Evolutionary conservation across 2,113 vertebrate species (phyloP).

Genomic region (Arenaria interpres): DNA sequence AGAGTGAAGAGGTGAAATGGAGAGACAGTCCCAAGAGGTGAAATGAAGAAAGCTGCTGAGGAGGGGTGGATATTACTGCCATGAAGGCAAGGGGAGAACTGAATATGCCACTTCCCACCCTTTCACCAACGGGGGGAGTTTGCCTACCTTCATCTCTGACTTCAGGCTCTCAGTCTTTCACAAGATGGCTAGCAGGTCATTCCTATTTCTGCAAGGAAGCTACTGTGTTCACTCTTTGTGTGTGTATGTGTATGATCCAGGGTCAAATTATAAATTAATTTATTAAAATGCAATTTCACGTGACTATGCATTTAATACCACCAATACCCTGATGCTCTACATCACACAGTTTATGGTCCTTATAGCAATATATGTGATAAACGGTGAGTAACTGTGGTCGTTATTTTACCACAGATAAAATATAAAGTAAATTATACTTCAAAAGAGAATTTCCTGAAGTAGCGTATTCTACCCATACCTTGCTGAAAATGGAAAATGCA

Average conservation of each 20-base stretch:
- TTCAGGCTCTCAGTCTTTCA: not conserved
- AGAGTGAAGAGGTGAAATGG: not conserved
- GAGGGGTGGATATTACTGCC: not conserved
- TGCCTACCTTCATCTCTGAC: not conserved
- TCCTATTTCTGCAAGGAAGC: not conserved
- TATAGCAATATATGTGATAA: not conserved
- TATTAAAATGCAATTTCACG: not conserved
- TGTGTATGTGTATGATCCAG: not conserved
- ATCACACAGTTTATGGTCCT: rapidly evolving
- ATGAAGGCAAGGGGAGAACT: not conserved
- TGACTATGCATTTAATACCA: not conserved
- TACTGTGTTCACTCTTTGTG: not conserved
- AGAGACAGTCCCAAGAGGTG: not conserved
- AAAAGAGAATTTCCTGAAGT: not conserved
- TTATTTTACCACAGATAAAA: not conserved
- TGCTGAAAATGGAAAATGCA: not conserved
- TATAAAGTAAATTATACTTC: not conserved
- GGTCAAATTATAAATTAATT: not conserved
- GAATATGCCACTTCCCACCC: not conserved
- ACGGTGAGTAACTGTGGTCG: not conserved
- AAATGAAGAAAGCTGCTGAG: not conserved
- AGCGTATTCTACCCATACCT: not conserved
- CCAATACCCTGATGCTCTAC: not conserved
- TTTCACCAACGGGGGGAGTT: not conserved
- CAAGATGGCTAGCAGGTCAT: not conserved